Evolutionary conservation across 2,888 invertebrate genomes (phyloP).

Genomic region (Eristalis arbustorum): DNA sequence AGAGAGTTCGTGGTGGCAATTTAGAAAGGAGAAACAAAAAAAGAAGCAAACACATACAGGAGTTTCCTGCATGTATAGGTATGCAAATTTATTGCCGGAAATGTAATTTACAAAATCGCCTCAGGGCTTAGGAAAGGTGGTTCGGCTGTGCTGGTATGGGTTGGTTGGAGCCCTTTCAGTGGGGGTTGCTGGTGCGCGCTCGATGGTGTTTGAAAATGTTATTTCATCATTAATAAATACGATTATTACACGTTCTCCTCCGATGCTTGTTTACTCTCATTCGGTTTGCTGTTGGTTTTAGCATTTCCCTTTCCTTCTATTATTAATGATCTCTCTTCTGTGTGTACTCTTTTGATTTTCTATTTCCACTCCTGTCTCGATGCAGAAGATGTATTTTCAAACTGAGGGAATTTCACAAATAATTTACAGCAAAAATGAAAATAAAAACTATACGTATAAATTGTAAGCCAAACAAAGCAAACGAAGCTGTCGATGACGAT

Average conservation of each 20-base stretch:
- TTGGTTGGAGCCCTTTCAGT: not conserved
- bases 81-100: constrained; percentile 80
- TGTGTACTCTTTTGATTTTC: no score
- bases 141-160: not conserved
- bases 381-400: constrained; percentile 52
- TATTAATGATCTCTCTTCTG: no score
- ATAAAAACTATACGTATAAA: not conserved
- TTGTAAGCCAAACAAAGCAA: constrained; percentile 30
- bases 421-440: constrained; percentile 27
- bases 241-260: constrained; percentile 47
- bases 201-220: constrained; percentile 46
- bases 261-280: constrained; percentile 15
- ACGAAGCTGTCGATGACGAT: not conserved
- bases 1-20: constrained; percentile 74
- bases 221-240: constrained; percentile 68
- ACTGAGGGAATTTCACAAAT: constrained; percentile 19
- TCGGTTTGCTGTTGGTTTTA: not conserved
- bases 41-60: constrained; percentile 52
- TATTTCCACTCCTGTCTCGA: constrained; percentile 4
- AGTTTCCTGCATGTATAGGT: constrained; percentile 75
- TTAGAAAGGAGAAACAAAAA: constrained; percentile 76
- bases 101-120: constrained; percentile 80
- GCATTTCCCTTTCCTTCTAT: not conserved
- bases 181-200: not conserved
- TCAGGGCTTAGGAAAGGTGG: constrained; percentile 72